These are phyloP conservation scores for Choreutis nemorana DNA, from an alignment of 2,888 invertebrate genomes.

Conservation along the genomic window DNA sequence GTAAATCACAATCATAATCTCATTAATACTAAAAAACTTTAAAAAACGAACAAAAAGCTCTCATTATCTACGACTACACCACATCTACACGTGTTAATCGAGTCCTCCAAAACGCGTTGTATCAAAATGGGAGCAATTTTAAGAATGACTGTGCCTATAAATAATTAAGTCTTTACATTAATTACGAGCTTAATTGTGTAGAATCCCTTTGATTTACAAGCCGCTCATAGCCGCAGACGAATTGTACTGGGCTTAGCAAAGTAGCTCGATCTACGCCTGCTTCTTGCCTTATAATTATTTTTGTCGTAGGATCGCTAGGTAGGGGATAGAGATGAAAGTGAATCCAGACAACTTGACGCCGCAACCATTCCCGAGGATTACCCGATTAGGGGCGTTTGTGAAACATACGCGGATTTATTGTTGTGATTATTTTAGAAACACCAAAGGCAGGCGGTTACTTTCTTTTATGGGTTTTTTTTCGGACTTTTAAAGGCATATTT, in stretches of 20 bases:
- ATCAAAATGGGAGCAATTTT: constrained; percentile 58
- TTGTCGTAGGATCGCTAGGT: constrained; percentile 40
- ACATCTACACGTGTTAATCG: constrained; percentile 59
- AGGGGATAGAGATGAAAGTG: constrained; percentile 53
- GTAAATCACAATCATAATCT: too few relatives aligned
- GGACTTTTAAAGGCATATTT: too few relatives aligned
- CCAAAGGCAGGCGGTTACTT: too few relatives aligned
- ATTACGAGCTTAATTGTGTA: constrained; percentile 65
- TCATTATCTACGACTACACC: constrained; percentile 39
- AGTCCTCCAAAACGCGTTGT: constrained; percentile 38
- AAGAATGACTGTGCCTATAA: constrained; percentile 60
- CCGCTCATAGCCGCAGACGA: constrained; percentile 60
- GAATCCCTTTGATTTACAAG: constrained; percentile 66
- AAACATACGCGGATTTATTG: constrained; percentile 7
- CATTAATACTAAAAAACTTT: too few relatives aligned
- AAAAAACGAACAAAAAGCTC: constrained; percentile 19
- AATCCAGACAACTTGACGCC: constrained; percentile 49
- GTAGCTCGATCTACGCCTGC: constrained; percentile 43
- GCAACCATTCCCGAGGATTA: constrained; percentile 48
- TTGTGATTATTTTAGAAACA: constrained; percentile 6
- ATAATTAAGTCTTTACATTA: constrained; percentile 61
- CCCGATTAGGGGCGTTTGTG: constrained; percentile 23
- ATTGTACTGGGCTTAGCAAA: constrained; percentile 60
- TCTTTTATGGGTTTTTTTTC: too few relatives aligned
- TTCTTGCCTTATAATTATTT: constrained; percentile 55